Evolutionary conservation across 2,888 invertebrate species (phyloP).

Genomic region (Camponotus fellah): DNA sequence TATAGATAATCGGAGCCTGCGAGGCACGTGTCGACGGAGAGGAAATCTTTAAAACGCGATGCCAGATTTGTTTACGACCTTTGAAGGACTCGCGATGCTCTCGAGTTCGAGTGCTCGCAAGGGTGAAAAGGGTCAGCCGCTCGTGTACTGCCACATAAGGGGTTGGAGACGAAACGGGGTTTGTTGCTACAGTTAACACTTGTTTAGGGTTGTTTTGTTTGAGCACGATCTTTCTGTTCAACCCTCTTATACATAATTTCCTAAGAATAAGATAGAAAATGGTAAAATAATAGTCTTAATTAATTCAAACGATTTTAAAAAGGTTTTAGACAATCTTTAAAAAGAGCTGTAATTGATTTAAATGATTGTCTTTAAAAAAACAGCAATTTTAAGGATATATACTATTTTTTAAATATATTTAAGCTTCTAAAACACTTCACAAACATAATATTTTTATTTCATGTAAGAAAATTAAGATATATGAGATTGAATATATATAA

Average conservation of each 20-base stretch:
- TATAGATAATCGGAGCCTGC: conserved; percentile 25
- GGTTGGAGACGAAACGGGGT: conserved; percentile 76
- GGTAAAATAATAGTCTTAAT: background rate
- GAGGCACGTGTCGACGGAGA: conserved; percentile 52
- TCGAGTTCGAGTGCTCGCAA: conserved; percentile 65
- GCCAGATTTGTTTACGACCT: conserved; percentile 71
- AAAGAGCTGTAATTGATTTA: background rate
- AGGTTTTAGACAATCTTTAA: no score
- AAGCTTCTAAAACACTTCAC: background rate
- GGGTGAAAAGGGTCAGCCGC: conserved; percentile 71
- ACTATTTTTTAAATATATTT: background rate
- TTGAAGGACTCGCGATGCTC: conserved; percentile 58
- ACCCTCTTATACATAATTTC: conserved; percentile 34
- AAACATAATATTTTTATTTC: background rate
- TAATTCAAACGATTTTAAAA: background rate
- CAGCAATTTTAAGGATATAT: background rate
- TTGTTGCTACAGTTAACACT: conserved; percentile 81
- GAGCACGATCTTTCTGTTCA: conserved; percentile 26
- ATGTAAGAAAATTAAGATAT: background rate
- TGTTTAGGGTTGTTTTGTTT: conserved; percentile 73
- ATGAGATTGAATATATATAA: background rate
- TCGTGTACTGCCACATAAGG: conserved; percentile 67
- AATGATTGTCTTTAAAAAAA: background rate
- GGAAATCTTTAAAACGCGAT: conserved; percentile 69
- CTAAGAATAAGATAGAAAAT: conserved; percentile 6